Conservation (phyloP, 2,888 invertebrate species). For the Arenicola marina region DNA sequence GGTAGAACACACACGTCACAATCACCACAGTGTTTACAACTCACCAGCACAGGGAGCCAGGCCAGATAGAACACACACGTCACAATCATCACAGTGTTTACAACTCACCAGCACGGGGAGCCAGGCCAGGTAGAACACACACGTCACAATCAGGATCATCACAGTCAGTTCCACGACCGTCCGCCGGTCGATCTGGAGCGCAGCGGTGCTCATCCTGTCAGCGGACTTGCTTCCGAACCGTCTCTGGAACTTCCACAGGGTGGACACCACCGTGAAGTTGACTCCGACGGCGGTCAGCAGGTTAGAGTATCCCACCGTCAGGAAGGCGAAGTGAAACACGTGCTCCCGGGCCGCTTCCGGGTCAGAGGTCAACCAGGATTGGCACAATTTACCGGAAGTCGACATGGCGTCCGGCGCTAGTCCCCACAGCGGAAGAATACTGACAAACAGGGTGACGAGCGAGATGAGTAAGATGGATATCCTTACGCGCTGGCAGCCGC, state of each 20-base stretch:
- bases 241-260: conserved; percentile 23
- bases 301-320: conserved; percentile 37
- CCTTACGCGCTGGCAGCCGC: conserved; percentile 13
- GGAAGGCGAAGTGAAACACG: conserved; percentile 38
- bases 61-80: too few relatives aligned
- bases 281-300: conserved; percentile 29
- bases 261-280: conserved; percentile 19
- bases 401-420: conserved; percentile 39
- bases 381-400: conserved; percentile 30
- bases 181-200: conserved; percentile 15
- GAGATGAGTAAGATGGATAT: conserved; percentile 33
- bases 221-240: conserved; percentile 15
- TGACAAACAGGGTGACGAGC: conserved; percentile 34
- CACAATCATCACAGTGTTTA: too few relatives aligned
- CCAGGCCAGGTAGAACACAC: conserved; percentile 39
- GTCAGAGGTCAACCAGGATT: conserved; percentile 40
- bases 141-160: conserved; percentile 33
- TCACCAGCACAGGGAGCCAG: too few relatives aligned
- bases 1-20: too few relatives aligned
- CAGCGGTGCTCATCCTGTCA: conserved; percentile 3
- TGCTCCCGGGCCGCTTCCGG: conserved; percentile 25
- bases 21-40: too few relatives aligned
- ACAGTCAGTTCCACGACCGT: conserved; percentile 28
- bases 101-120: conserved; percentile 38
- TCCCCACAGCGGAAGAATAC: conserved; percentile 41